Base-by-base conservation (phyloP, 2,113 vertebrate species). In the Rostratula benghalensis region DNA sequence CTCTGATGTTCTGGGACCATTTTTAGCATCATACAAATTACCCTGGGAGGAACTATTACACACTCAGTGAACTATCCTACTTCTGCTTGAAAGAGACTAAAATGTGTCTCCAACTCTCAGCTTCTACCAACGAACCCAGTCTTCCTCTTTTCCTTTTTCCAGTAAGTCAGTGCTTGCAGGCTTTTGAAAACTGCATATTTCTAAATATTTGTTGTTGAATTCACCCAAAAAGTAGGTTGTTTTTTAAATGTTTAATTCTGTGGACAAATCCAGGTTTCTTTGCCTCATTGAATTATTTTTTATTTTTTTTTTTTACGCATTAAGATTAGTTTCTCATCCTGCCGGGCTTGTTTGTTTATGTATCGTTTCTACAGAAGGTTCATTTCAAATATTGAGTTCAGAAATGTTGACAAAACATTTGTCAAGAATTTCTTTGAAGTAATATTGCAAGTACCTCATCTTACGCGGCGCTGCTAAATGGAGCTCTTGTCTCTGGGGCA, bases 11-110 rank as follows among this genome's bases (percentile, higher is more conserved):
- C 80, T 86, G 69, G 87, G 90, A 83, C 82, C 79, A 68, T 92
- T 97, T 94, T 94, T 97, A 73, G 63, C 68, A 94, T 94, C 95
- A 63, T 43, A 70, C 78, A 89, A 95, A 96, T 94, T 97, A 93
- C 75, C 74, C 96, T 89, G 88, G 89, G 88, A 94, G 78, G 50
- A 92, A 76, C 71, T 74, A 76, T 91, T 89, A 93, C 65, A 73
- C 11, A 95, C 63, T 79, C 71, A 87, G 50, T 94, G 91, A 95
- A 83, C 92, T 93, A 68, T 76, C 37, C n/a, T 75, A 35, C 53
- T 75, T 53, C 35, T 75, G n/a, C 70, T 83, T 23, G 1, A 37
- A 85, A 77, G 43, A 45, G 10, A 45, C n/a, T 85, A 31, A 77
- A 77, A 83, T 31, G 5, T 68, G 20, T 70, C 30, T 65, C 67